Evolutionary conservation across 2,113 vertebrate genomes (phyloP).

Genomic region (Orycteropus afer): DNA sequence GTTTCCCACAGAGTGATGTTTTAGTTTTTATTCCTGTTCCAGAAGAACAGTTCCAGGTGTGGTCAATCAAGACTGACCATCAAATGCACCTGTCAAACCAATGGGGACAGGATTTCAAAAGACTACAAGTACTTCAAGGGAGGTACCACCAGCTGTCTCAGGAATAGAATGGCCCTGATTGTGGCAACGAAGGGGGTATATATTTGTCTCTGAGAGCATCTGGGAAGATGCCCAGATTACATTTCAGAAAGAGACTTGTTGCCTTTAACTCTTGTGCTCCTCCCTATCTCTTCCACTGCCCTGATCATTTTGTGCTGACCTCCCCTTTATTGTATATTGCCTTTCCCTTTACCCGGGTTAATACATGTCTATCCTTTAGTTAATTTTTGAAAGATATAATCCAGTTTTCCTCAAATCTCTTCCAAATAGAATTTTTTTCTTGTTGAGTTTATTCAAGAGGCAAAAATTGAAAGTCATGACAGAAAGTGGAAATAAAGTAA

Average conservation of each 20-base stretch:
- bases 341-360: no score
- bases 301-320: no score
- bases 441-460: slow-evolving; percentile 48
- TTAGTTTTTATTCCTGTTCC: slow-evolving; percentile 76
- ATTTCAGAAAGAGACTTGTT: slow-evolving; percentile 77
- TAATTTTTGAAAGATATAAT: slow-evolving; percentile 17
- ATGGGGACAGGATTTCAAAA: slow-evolving; percentile 77
- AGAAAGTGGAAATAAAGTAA: slow-evolving; percentile 48
- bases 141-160: slow-evolving; percentile 77
- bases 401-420: slow-evolving; percentile 17
- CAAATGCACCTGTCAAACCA: slow-evolving; percentile 84
- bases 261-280: no score
- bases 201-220: slow-evolving; percentile 82
- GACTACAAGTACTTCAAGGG: slow-evolving; percentile 81
- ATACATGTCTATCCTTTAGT: no score
- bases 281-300: no score
- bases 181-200: slow-evolving; percentile 85
- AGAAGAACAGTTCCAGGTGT: slow-evolving; percentile 82
- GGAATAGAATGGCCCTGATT: slow-evolving; percentile 83
- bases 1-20: slow-evolving; percentile 42
- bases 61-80: slow-evolving; percentile 78
- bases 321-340: no score
- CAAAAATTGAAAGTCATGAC: slow-evolving; percentile 40
- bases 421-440: slow-evolving; percentile 38
- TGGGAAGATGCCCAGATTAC: slow-evolving; percentile 75